Base-by-base conservation (phyloP, 1,140 invertebrate genomes). In the Brachionus rotundiformis region DNA sequence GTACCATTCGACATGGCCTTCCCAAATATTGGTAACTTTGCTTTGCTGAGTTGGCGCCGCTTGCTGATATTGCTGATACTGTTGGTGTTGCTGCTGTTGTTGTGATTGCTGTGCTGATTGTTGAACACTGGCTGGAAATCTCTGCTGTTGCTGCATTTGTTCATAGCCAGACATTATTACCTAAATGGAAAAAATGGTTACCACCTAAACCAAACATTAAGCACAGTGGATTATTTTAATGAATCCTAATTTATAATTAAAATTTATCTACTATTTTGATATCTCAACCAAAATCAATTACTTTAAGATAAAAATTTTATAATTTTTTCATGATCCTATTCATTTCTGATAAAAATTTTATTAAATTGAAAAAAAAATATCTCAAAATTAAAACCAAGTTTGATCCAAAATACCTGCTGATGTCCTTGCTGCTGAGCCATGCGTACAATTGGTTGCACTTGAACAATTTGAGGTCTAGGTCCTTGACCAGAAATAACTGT, bases 131-230 rank as follows among this genome's bases (percentile, higher is more conserved):
- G 47, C 25, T 59, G 23, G 76, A 79, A 79, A 79, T 11, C 76
- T 36, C 59, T 25, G 63, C 7, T 27, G 23, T 31, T 77, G 49
- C 6, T 77, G 73, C 73, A 77, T 77, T 59, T 77, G 73, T 16
- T 54, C 73, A 47, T 47, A 54, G 13, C 73, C 73, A 16, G 13
- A 19, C 73, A 77, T 54, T 36, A 68, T 68, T 19, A 68, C 33
- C 33, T 68, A n/a, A n/a, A n/a, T n/a, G n/a, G n/a, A n/a, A n/a
- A n/a, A n/a, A n/a, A n/a, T n/a, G n/a, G n/a, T n/a, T n/a, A n/a
- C n/a, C n/a, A n/a, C n/a, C n/a, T n/a, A n/a, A n/a, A n/a, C n/a
- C n/a, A n/a, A n/a, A n/a, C n/a, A n/a, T n/a, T n/a, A n/a, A n/a
- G n/a, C n/a, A n/a, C n/a, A n/a, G n/a, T n/a, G n/a, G n/a, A n/a